Evolutionary conservation across 2,113 vertebrate species (phyloP), one percentile per base, ranked within the genome.

Genomic region (Ochotona princeps): DNA sequence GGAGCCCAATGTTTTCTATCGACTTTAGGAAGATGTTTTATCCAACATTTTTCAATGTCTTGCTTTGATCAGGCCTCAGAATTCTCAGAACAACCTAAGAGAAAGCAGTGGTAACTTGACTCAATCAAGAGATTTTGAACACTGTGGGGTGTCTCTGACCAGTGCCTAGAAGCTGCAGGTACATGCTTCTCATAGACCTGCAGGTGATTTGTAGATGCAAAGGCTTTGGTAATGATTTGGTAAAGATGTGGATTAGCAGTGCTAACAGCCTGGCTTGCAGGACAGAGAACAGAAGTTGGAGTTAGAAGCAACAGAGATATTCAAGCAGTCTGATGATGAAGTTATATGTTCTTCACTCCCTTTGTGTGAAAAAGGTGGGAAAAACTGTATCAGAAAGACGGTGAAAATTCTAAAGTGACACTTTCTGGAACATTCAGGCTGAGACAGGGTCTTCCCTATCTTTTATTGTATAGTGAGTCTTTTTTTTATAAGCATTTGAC

Each of bases 371-470:
- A 93, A 83, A 51, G 1, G 61, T 11, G 49, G n/a, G 17, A 49
- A 81, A 91, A 88, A 69, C 74, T 90, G 47, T 65, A 70, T 81
- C 20, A 38, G 35, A 90, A 86, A 38, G 8, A 79, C 51, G 78
- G 75, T 76, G 60, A 32, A 90, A 85, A 90, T 66, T 25, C 26
- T 49, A 44, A 83, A 78, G 25, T 35, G 78, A 81, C 28, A 65
- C 21, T 83, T 79, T 80, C 20, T 44, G 61, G 44, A 30, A 73
- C 67, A 11, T 79, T 91, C 75, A 23, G 51, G 12, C 49, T 92
- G 49, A 94, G 5, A 20, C 21, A 93, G 4, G 51, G 5, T 17
- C 35, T 63, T 61, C 69, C 10, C 3, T 88, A n/a, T n/a, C 30
- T 67, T 91, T 96, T 61, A 47, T 12, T 89, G 51, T 1, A 44